phyloP scores from a whole-genome alignment of 2,797 vertebrate genomes.

The Poecilia picta region DNA sequence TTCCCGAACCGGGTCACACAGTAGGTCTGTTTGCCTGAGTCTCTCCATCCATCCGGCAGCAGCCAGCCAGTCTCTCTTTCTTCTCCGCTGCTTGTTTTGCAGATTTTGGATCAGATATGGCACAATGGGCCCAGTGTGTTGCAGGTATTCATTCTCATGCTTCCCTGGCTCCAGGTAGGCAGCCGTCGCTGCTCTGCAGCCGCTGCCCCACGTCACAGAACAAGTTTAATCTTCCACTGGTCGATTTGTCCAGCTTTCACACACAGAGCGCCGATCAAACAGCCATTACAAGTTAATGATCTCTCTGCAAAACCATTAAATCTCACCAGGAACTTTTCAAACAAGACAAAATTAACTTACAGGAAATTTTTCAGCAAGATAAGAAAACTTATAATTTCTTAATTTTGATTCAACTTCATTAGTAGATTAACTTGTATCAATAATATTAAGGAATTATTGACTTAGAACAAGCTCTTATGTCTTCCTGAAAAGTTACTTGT shows the following conservation, averaged over 20 bases:
- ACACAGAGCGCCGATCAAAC: not conserved
- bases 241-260: not conserved
- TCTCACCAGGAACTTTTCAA: too few relatives aligned
- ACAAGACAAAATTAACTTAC: too few relatives aligned
- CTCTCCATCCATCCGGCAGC: constrained; percentile 15
- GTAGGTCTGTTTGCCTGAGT: constrained; percentile 29
- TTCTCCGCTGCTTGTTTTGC: constrained; percentile 9
- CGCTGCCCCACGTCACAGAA: constrained; percentile 8
- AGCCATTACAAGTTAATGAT: not conserved
- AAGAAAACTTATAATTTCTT: too few relatives aligned
- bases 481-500: too few relatives aligned
- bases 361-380: too few relatives aligned
- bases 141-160: constrained; percentile 46
- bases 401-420: too few relatives aligned
- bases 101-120: constrained; percentile 53
- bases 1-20: constrained; percentile 18
- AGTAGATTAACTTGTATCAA: too few relatives aligned
- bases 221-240: not conserved
- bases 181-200: constrained; percentile 11
- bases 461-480: too few relatives aligned
- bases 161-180: constrained; percentile 49
- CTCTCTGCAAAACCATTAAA: not conserved
- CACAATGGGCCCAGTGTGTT: constrained; percentile 67
- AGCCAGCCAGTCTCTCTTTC: constrained; percentile 4
- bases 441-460: too few relatives aligned